Percentiles rank a stretch among this genome's conserved stretches.
These are phyloP conservation scores for Athene cunicularia DNA, from an alignment of 2,113 vertebrate species.

Conservation along the genomic window DNA sequence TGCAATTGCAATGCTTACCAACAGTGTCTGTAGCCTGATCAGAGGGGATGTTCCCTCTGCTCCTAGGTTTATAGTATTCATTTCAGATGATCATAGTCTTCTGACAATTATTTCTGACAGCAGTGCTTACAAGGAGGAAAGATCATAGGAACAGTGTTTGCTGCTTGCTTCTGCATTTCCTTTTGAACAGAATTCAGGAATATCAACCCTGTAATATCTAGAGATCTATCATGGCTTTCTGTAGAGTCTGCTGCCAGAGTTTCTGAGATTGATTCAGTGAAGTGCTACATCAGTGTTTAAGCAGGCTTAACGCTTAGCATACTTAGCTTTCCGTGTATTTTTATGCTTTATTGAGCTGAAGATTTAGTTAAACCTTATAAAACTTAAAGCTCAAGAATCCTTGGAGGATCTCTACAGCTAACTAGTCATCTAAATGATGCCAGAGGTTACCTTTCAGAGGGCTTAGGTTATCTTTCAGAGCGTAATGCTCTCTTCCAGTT, in stretches of 20 bases:
- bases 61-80: not conserved
- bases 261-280: not conserved
- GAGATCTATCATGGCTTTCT: not conserved
- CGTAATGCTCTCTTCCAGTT: not conserved
- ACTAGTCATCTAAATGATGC: not conserved
- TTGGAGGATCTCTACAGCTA: not conserved
- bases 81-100: not conserved
- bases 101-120: not conserved
- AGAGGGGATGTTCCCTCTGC: not conserved
- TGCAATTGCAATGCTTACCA: not conserved
- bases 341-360: not conserved
- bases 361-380: not conserved
- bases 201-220: not conserved
- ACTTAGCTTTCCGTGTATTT: not conserved
- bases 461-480: not conserved
- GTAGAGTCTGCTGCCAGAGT: not conserved
- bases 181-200: not conserved
- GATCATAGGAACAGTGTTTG: not conserved
- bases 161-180: not conserved
- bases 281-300: not conserved
- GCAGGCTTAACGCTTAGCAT: not conserved
- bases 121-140: not conserved
- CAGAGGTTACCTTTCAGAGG: not conserved
- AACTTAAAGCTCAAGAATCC: not conserved
- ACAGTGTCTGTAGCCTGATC: not conserved